phyloP scores from a whole-genome alignment of 2,888 invertebrate genomes.

The Zygaena filipendulae region DNA sequence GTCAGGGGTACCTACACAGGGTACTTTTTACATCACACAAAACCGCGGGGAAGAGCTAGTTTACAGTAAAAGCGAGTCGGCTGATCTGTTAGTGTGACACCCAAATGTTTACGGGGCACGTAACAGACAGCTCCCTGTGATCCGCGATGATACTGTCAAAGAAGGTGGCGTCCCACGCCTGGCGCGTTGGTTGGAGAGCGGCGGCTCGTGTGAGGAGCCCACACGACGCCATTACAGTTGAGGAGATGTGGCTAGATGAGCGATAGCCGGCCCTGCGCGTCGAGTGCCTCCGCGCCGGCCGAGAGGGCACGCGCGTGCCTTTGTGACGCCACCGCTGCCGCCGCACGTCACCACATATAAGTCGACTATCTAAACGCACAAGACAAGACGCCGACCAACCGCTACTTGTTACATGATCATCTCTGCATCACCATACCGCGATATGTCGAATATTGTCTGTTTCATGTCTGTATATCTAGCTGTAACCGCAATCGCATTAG shows the following conservation, averaged over 20 bases:
- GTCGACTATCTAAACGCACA: conserved; percentile 46
- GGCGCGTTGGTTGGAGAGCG: conserved; percentile 36
- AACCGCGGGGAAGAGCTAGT: too few species aligned
- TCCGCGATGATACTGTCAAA: conserved; percentile 43
- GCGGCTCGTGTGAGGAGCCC: conserved; percentile 52
- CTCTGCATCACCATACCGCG: conserved; percentile 21
- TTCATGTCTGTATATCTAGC: too few species aligned
- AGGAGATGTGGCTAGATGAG: conserved; percentile 33
- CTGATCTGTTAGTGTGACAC: too few species aligned
- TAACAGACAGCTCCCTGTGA: conserved; percentile 37
- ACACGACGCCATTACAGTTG: conserved; percentile 56
- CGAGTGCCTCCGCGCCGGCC: conserved; percentile 40
- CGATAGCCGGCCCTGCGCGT: conserved; percentile 24
- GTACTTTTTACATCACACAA: too few species aligned
- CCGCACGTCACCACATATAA: conserved; percentile 51
- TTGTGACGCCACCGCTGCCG: conserved; percentile 46
- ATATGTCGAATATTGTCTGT: conserved; percentile 11
- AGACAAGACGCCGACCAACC: too few species aligned
- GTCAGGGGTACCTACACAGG: too few species aligned
- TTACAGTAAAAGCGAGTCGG: too few species aligned
- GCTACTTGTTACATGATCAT: too few species aligned
- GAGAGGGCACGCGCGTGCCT: conserved; percentile 58
- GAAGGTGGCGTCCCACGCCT: conserved; percentile 45
- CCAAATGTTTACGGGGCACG: too few species aligned
- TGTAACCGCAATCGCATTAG: too few species aligned